phyloP scores from a whole-genome alignment of 1,140 invertebrate species.

The Caenorhabditis inopinata region DNA sequence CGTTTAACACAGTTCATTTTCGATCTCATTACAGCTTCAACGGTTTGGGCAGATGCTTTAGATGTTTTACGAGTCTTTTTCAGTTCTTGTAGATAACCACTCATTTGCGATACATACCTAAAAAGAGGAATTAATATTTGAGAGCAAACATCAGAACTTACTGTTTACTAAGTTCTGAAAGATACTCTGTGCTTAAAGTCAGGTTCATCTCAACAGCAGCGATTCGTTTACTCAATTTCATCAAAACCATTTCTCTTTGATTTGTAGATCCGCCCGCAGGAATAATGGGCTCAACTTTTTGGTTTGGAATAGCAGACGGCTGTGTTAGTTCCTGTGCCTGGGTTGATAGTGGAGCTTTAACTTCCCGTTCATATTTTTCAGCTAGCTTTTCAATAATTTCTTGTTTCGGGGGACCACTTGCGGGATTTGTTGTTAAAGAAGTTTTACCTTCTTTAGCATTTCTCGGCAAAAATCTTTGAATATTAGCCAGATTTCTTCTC shows the following conservation, averaged over 20 bases:
- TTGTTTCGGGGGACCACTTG: neutral
- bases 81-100: neutral
- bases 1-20: neutral
- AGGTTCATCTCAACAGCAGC: constrained; percentile 93
- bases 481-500: neutral
- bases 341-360: neutral
- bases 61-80: neutral
- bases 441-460: neutral
- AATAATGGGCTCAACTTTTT: neutral
- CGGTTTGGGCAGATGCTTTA: neutral
- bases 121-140: neutral
- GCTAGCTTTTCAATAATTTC: neutral
- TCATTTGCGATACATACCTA: constrained; percentile 9
- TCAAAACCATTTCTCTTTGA: constrained; percentile 82
- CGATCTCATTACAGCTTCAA: neutral
- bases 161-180: constrained; percentile 86
- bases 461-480: neutral
- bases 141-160: constrained; percentile 73
- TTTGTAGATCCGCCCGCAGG: constrained; percentile 13
- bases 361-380: neutral
- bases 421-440: neutral
- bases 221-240: constrained; percentile 88
- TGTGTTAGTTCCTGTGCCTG: neutral
- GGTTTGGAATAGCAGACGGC: neutral
- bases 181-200: constrained; percentile 88